Percentiles rank a stretch among this genome's conserved stretches.
Evolutionary conservation across 1,140 invertebrate species (phyloP).

Genomic region (Drosophila nikananu): DNA sequence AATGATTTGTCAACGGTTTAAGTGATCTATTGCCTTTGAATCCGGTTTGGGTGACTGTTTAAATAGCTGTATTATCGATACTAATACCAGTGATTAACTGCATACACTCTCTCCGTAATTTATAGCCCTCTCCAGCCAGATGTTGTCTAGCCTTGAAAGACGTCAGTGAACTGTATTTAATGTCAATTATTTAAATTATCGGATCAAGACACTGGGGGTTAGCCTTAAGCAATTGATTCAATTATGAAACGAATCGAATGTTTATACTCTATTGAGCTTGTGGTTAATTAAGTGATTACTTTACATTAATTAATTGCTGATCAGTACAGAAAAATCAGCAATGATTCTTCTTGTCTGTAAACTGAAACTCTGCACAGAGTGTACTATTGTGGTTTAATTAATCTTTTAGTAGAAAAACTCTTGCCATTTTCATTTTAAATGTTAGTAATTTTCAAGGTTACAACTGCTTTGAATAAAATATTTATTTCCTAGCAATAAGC

Average conservation of each 20-base stretch:
- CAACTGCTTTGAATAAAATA: too few species aligned
- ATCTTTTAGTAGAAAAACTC: too few species aligned
- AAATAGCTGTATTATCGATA: not conserved
- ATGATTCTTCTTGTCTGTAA: too few species aligned
- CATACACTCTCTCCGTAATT: not conserved
- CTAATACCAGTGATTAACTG: slow-evolving; percentile 11
- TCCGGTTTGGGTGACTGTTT: slow-evolving; percentile 7
- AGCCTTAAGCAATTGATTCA: slow-evolving; percentile 17
- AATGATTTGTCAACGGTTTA: slow-evolving; percentile 1
- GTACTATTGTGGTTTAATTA: too few species aligned
- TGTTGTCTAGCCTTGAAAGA: slow-evolving; percentile 9
- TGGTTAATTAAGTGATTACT: not conserved
- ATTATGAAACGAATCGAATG: slow-evolving; percentile 16
- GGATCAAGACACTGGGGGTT: slow-evolving; percentile 10
- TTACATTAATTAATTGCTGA: not conserved
- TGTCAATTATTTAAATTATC: slow-evolving; percentile 34
- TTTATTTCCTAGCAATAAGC: not conserved
- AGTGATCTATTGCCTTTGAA: slow-evolving; percentile 3
- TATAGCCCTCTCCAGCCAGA: not conserved
- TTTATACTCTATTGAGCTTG: slow-evolving; percentile 1
- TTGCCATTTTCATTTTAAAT: too few species aligned
- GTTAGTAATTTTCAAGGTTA: too few species aligned
- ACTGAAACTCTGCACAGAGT: too few species aligned
- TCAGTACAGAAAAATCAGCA: too few species aligned
- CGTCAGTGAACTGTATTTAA: slow-evolving; percentile 21